Conservation (phyloP, 2,113 vertebrate genomes). For the Rhinopomastus cyanomelas region DNA sequence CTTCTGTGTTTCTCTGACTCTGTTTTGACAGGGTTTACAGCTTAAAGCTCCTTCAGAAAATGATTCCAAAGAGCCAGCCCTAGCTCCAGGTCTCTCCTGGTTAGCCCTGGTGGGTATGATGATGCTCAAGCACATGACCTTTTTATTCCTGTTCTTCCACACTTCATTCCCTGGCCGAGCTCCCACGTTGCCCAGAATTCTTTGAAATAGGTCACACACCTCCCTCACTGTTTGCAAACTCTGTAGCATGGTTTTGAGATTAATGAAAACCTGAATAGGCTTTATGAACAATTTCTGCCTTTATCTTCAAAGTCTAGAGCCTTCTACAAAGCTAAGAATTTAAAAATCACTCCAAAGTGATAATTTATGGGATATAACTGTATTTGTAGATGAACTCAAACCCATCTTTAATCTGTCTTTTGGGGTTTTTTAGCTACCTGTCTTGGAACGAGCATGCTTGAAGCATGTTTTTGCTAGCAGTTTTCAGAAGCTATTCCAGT, state of each 20-base stretch:
- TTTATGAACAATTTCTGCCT: not conserved
- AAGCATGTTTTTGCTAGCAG: not conserved
- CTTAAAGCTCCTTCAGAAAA: not conserved
- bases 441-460: not conserved
- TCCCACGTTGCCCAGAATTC: not conserved
- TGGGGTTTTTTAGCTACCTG: not conserved
- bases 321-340: not conserved
- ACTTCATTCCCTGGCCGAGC: not conserved
- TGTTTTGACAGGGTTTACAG: not conserved
- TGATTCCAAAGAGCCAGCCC: not conserved
- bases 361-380: not conserved
- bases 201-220: not conserved
- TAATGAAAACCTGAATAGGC: not conserved
- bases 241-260: not conserved
- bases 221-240: not conserved
- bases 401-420: not conserved
- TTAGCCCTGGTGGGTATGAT: not conserved
- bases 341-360: not conserved
- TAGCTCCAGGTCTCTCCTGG: not conserved
- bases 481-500: not conserved
- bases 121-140: not conserved
- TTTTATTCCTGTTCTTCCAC: too few relatives aligned
- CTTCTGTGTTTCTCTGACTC: not conserved
- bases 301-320: not conserved
- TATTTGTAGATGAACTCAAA: not conserved